These are phyloP conservation scores for Schizopygopsis pylzovi DNA, from an alignment of 2,797 vertebrate genomes.

Conservation along the genomic window DNA sequence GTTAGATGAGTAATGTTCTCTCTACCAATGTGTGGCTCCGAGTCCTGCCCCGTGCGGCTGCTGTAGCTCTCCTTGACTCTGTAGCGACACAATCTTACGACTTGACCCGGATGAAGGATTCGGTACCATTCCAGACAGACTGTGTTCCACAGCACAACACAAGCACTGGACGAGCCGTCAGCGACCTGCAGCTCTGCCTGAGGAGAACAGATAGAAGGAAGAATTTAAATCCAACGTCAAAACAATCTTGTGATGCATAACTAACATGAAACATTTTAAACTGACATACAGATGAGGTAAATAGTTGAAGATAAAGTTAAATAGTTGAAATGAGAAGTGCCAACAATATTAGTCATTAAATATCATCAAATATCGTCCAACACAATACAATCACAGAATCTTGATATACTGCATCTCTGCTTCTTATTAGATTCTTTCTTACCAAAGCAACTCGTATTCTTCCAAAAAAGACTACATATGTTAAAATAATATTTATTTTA, in stretches of 20 bases:
- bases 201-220: background rate
- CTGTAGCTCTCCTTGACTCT: constrained; percentile 74
- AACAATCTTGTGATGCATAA: background rate
- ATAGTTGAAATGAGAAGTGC: background rate
- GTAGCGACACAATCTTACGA: constrained; percentile 73
- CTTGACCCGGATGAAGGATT: constrained; percentile 72
- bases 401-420: no score
- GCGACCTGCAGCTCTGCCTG: constrained; percentile 75
- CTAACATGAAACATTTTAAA: background rate
- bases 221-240: background rate
- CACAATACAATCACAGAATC: background rate
- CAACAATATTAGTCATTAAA: background rate
- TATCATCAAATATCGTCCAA: background rate
- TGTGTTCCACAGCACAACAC: constrained; percentile 79
- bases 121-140: constrained; percentile 77
- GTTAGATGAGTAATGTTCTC: background rate
- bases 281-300: background rate
- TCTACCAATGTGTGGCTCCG: constrained; percentile 70
- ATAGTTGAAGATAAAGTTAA: background rate
- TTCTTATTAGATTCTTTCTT: background rate
- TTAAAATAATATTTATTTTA: background rate
- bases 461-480: background rate
- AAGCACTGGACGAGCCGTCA: constrained; percentile 72
- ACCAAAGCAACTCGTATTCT: background rate
- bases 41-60: constrained; percentile 53